Evolutionary conservation across 1,140 invertebrate species (phyloP).

Genomic region (Monochamus saltuarius): DNA sequence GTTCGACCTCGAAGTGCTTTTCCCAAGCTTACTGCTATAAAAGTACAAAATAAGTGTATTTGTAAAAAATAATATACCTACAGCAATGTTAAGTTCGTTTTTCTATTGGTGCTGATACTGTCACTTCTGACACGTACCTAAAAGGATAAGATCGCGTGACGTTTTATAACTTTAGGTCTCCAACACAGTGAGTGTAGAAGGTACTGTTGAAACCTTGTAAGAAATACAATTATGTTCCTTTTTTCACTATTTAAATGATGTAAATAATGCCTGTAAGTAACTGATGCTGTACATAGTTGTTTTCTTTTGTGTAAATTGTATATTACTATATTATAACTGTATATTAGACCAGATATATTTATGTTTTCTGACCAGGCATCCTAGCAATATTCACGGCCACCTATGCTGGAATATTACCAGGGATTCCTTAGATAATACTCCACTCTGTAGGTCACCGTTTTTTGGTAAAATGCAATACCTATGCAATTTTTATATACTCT

Average conservation of each 20-base stretch:
- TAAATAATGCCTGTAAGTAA: conserved; percentile 25
- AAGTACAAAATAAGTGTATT: conserved; percentile 28
- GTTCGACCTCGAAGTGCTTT: conserved; percentile 17
- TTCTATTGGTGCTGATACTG: conserved; percentile 18
- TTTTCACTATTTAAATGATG: conserved; percentile 25
- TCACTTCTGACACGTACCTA: conserved; percentile 3
- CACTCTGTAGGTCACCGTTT: conserved; percentile 3
- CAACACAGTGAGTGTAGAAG: conserved; percentile 26
- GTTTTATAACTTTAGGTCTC: conserved; percentile 15
- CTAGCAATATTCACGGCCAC: too few relatives aligned
- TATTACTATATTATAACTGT: conserved; percentile 24
- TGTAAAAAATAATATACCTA: conserved; percentile 1
- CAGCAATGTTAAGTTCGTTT: conserved; percentile 1
- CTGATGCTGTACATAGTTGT: conserved; percentile 27
- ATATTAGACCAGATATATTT: conserved; percentile 23
- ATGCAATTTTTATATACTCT: too few relatives aligned
- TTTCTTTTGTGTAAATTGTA: conserved; percentile 34
- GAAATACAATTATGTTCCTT: conserved; percentile 24
- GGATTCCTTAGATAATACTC: too few relatives aligned
- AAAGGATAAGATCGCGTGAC: background rate
- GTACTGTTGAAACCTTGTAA: conserved; percentile 12
- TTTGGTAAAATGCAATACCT: too few relatives aligned
- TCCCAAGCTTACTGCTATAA: conserved; percentile 25
- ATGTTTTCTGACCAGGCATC: background rate
- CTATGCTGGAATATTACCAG: too few relatives aligned